Evolutionary conservation across 2,113 vertebrate genomes (phyloP).

Genomic region (Narcine bancroftii): DNA sequence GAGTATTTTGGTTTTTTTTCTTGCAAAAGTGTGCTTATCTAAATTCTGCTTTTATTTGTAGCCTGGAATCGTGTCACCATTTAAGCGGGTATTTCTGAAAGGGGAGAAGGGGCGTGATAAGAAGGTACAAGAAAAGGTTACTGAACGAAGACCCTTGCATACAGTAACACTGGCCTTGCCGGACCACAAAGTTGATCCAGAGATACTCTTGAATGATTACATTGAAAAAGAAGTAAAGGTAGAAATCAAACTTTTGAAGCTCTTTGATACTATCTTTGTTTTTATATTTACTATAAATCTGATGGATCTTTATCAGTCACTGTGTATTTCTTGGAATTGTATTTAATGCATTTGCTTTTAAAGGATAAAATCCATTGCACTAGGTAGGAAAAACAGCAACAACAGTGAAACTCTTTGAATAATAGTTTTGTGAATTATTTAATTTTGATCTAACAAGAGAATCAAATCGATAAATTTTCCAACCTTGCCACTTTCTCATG

Average conservation of each 20-base stretch:
- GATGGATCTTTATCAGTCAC: background rate
- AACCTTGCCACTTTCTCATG: too few relatives aligned
- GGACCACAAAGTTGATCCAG: constrained; percentile 79
- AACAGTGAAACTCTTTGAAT: too few relatives aligned
- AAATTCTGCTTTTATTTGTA: constrained; percentile 47
- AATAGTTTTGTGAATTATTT: too few relatives aligned
- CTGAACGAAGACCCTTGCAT: constrained; percentile 80
- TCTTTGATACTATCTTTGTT: background rate
- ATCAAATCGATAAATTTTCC: too few relatives aligned
- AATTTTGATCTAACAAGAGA: too few relatives aligned
- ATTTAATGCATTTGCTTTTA: background rate
- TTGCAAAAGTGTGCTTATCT: background rate
- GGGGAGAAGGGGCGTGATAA: constrained; percentile 88
- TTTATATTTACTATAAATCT: background rate
- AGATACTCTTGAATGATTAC: constrained; percentile 88
- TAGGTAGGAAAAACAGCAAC: too few relatives aligned
- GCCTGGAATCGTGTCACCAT: constrained; percentile 91
- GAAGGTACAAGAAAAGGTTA: constrained; percentile 85
- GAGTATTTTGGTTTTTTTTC: background rate
- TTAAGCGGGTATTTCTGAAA: constrained; percentile 93
- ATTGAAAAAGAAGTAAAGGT: constrained; percentile 98
- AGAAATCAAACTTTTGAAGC: constrained; percentile 38
- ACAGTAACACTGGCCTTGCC: constrained; percentile 77
- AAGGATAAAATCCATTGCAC: background rate
- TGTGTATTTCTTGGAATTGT: background rate